Conservation (phyloP, 2,888 invertebrate genomes). For the Calephelis perditalis region DNA sequence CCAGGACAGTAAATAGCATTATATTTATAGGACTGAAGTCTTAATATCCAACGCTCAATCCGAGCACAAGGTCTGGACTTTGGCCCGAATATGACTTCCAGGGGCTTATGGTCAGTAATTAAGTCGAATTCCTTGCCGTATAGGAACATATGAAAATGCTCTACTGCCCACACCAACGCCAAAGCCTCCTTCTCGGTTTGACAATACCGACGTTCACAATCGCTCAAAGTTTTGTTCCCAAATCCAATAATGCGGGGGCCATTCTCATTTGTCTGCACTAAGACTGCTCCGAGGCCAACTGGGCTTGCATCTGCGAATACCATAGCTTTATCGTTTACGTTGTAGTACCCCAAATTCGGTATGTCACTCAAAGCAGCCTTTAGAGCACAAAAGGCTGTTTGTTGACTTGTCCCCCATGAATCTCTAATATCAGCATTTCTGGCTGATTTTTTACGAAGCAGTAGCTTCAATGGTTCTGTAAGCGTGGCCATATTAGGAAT, state of each 20-base stretch:
- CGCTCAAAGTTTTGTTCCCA: conserved; percentile 32
- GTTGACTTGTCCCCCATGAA: too few species aligned
- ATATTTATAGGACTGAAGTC: conserved; percentile 36
- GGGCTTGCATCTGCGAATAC: conserved; percentile 15
- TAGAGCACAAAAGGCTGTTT: too few species aligned
- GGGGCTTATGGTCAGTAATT: conserved; percentile 39
- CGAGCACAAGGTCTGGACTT: conserved; percentile 39
- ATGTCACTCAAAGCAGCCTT: too few species aligned
- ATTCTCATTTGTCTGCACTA: conserved; percentile 23
- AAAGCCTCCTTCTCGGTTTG: conserved; percentile 38
- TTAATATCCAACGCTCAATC: conserved; percentile 40
- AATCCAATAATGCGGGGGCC: conserved; percentile 35
- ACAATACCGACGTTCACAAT: conserved; percentile 32
- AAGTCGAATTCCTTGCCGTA: conserved; percentile 35
- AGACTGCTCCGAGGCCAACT: conserved; percentile 29
- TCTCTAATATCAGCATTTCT: too few species aligned
- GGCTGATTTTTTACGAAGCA: too few species aligned
- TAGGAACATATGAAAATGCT: conserved; percentile 30
- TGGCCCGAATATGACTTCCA: conserved; percentile 38
- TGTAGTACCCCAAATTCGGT: too few species aligned
- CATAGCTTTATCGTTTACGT: too few species aligned
- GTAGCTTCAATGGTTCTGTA: too few species aligned
- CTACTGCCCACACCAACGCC: conserved; percentile 34
- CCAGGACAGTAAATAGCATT: conserved; percentile 35
- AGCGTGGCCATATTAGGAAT: too few species aligned